phyloP scores from a whole-genome alignment of 92 coral and sea anemone genomes.

The Epizoanthus fatuus region DNA sequence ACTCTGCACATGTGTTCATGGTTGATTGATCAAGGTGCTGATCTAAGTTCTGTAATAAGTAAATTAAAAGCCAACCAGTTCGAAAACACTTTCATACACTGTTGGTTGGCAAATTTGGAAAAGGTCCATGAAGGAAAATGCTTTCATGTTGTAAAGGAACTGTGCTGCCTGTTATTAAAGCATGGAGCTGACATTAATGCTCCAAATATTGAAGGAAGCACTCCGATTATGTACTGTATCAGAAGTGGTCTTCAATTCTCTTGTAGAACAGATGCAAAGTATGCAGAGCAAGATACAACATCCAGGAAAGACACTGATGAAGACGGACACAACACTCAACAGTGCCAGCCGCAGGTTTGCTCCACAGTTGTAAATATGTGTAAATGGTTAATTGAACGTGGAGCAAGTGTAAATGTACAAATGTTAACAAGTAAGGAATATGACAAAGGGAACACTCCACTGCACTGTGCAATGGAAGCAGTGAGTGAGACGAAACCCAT shows the following conservation, averaged over 20 bases:
- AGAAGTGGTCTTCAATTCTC: neutral
- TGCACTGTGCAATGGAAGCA: neutral
- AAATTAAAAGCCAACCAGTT: neutral
- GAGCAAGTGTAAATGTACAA: constrained; percentile 11
- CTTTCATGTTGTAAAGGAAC: neutral
- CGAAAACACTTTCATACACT: neutral
- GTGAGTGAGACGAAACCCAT: neutral
- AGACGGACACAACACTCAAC: neutral
- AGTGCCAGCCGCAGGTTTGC: neutral
- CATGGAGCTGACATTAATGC: constrained; percentile 24
- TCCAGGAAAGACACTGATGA: too few species aligned
- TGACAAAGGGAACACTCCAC: constrained; percentile 12
- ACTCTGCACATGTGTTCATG: constrained; percentile 17
- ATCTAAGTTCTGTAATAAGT: neutral
- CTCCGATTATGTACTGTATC: neutral
- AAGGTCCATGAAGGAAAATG: neutral
- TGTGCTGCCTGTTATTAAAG: neutral
- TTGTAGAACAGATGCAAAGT: neutral
- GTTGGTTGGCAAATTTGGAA: neutral
- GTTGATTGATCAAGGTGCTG: constrained; percentile 1
- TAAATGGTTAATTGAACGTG: constrained; percentile 7
- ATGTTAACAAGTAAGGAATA: neutral
- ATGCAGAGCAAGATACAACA: too few species aligned
- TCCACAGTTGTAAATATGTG: constrained; percentile 3
- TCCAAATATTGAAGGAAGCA: neutral